Base-by-base conservation (phyloP, 2,888 invertebrate species). In the Noctua comes region DNA sequence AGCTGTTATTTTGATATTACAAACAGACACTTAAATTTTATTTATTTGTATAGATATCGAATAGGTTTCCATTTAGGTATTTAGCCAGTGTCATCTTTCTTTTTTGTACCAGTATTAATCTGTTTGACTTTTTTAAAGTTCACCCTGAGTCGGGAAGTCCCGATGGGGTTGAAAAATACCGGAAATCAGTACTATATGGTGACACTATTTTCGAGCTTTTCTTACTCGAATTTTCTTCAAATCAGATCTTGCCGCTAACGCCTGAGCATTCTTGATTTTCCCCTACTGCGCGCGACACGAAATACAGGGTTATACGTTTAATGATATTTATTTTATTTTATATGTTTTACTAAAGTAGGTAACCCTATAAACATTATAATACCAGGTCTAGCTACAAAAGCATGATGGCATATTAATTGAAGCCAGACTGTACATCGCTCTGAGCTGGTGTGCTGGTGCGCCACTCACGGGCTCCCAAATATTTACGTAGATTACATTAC, bases 401-500 rank as follows among this genome's bases (percentile, higher is more conserved):
- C 8, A 46, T 69, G n/a, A 11, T n/a, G n/a, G 70, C 46, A 21
- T 16, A 70, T 18, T 24, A 7, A 31, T 24, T 31, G 2, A 46
- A 27, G 31, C 24, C 18, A n/a, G 31, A 36, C n/a, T 48, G 70
- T 7, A 6, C 51, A 21, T 4, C 59, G 27, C 59, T 62, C 31
- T 21, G 62, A 10, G 31, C 21, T 21, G 27, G 6, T 27, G 76
- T 13, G 62, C 24, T 24, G 40, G 46, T 48, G 46, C 46, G 59
- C 62, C 62, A 18, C 31, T 64, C 48, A 40, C 51, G n/a, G 13
- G 18, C 46, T 27, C 36, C 2, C 46, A 46, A 40, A 31, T 27
- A 36, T 36, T n/a, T 40, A 68, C 62, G 54, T 59, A 48, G 46
- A 31, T 51, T 54, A 65, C 40, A 73, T 73, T 54, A 65, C 40